Evolutionary conservation across 2,797 vertebrate species (phyloP).

Genomic region (Moxostoma hubbsi): DNA sequence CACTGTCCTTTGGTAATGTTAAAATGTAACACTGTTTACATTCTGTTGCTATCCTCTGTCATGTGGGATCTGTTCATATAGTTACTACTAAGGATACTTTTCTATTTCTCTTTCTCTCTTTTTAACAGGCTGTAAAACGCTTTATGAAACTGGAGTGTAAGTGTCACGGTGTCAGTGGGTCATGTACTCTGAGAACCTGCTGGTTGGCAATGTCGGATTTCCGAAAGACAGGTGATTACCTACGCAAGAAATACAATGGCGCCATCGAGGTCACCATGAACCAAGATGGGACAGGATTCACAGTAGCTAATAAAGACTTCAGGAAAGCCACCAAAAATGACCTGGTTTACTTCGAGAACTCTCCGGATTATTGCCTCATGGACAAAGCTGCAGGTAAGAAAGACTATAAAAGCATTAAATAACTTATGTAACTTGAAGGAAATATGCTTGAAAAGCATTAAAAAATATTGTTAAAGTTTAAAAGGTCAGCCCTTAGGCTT

Average conservation of each 20-base stretch:
- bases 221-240: slow-evolving; percentile 93
- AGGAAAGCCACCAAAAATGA: slow-evolving; percentile 88
- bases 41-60: not conserved
- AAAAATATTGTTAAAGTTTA: too few relatives aligned
- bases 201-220: slow-evolving; percentile 99
- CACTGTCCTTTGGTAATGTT: not conserved
- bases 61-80: not conserved
- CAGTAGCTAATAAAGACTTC: slow-evolving; percentile 90
- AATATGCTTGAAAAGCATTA: too few relatives aligned
- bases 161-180: slow-evolving; percentile 96
- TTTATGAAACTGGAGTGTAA: slow-evolving; percentile 99
- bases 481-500: too few relatives aligned
- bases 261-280: slow-evolving; percentile 97
- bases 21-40: slow-evolving; percentile 6
- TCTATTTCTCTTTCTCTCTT: not conserved
- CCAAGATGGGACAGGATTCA: slow-evolving; percentile 94
- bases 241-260: slow-evolving; percentile 92
- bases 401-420: not conserved
- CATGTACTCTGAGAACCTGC: slow-evolving; percentile 95
- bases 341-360: slow-evolving; percentile 98
- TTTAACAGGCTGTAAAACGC: slow-evolving; percentile 90
- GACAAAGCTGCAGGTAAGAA: slow-evolving; percentile 93
- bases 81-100: slow-evolving; percentile 1
- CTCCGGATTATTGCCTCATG: slow-evolving; percentile 95
- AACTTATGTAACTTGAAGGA: too few relatives aligned